These are phyloP conservation scores for Lichenostomus cassidix DNA, from an alignment of 2,113 vertebrate genomes.

Conservation along the genomic window DNA sequence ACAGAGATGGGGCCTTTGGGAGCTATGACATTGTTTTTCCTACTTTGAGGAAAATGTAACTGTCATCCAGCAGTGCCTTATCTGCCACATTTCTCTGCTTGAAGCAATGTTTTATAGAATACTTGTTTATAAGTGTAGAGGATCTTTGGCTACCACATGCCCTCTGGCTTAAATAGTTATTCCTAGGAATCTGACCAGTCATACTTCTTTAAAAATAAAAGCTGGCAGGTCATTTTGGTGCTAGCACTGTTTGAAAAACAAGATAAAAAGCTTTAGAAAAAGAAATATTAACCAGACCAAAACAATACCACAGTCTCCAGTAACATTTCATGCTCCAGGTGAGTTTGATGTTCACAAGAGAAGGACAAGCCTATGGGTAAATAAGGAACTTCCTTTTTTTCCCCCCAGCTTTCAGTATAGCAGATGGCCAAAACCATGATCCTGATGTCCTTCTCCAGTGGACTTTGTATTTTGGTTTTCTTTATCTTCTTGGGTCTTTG, in stretches of 20 bases:
- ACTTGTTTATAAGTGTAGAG: background rate
- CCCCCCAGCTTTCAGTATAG: background rate
- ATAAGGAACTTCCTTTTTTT: background rate
- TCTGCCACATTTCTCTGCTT: slow-evolving; percentile 26
- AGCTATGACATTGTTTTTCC: slow-evolving; percentile 16
- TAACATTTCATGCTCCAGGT: background rate
- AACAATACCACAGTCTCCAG: background rate
- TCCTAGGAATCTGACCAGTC: background rate
- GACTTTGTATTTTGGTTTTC: background rate
- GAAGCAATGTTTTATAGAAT: background rate
- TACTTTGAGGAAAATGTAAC: slow-evolving; percentile 24
- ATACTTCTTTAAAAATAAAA: slow-evolving; percentile 19
- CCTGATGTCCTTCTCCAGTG: background rate
- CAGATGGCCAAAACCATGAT: background rate
- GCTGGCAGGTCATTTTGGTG: background rate
- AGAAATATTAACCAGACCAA: background rate
- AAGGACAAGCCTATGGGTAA: background rate
- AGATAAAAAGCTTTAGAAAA: background rate
- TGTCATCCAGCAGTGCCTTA: slow-evolving; percentile 17
- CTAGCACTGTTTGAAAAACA: background rate
- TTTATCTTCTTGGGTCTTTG: background rate
- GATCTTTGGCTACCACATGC: background rate
- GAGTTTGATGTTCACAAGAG: background rate
- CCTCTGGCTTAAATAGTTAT: background rate
- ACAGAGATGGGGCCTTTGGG: background rate